Evolutionary conservation across 2,888 invertebrate species (phyloP), one percentile per base, ranked within the genome.

Genomic region (Philopedon plagiatum): DNA sequence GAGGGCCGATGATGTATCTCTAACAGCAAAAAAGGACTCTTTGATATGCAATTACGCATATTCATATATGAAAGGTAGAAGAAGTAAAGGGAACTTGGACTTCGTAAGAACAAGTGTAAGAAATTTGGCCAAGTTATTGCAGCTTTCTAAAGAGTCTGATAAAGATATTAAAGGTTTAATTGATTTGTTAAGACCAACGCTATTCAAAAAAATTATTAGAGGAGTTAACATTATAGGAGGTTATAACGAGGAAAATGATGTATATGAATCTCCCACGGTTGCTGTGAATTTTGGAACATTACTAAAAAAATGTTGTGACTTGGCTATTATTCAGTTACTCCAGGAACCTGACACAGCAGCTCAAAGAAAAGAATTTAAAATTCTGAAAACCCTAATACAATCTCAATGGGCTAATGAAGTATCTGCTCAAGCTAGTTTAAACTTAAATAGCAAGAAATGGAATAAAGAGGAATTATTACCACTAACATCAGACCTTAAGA

Each of bases 341-440:
- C 77, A 78, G 66, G 61, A 44, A 21, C 15, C 56, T n/a, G 49
- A 77, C 54, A 76, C 75, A 26, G 57, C 49, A 2, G 51, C 62
- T 15, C 56, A 73, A 49, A 37, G 74, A 60, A 67, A 77, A 73
- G 76, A 76, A 11, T 5, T 76, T 34, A 77, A 79, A 46, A 77
- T 74, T 54, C 66, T 80, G 57, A 79, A 78, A 68, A 73, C 57
- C 21, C 74, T 80, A 15, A 71, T 78, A 11, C 67, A 71, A 66
- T 78, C 79, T 8, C 79, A 78, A 61, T 80, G 79, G 78, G 73
- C 76, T 2, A 57, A 77, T 58, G 78, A 78, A 75, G 64, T 80
- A 26, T 78, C 77, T 5, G 76, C 78, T 8, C 79, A 77, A 72
- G 80, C 78, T 39, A 49, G 60, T 15, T 44, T 75, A 23, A 78